phyloP scores from a whole-genome alignment of 2,113 vertebrate genomes.

The Cettia cetti region DNA sequence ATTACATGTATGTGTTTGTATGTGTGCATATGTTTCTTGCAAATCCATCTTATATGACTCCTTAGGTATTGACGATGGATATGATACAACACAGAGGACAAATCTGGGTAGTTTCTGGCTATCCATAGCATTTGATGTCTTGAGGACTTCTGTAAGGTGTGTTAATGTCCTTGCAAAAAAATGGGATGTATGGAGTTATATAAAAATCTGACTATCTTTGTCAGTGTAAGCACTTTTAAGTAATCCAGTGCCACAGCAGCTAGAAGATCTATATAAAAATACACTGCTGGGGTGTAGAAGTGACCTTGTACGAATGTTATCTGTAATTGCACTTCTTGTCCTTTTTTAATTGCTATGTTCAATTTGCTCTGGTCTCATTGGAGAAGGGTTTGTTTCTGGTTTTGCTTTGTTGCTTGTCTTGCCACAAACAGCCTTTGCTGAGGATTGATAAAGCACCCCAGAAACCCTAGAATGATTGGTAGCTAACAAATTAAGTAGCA shows the following conservation, averaged over 20 bases:
- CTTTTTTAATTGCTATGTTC: neutral
- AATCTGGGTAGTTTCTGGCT: neutral
- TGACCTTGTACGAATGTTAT: neutral
- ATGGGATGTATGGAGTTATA: neutral
- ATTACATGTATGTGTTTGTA: neutral
- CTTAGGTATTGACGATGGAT: fast-evolving
- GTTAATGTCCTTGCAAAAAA: neutral
- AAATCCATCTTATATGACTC: neutral
- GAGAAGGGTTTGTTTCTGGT: neutral
- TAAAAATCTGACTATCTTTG: neutral
- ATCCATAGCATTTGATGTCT: neutral
- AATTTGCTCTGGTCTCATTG: neutral
- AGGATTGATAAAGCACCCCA: neutral
- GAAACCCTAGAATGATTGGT: neutral
- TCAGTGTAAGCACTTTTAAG: neutral
- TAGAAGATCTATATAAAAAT: neutral
- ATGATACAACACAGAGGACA: neutral
- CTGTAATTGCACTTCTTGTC: neutral
- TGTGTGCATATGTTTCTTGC: neutral
- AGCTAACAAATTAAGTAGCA: neutral
- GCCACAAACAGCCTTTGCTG: neutral
- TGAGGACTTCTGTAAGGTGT: neutral
- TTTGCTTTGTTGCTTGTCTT: neutral
- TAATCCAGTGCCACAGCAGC: neutral
- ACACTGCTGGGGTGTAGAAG: neutral